Conservation (phyloP, 2,797 vertebrate species). For the Tauraco hartlaubi region DNA sequence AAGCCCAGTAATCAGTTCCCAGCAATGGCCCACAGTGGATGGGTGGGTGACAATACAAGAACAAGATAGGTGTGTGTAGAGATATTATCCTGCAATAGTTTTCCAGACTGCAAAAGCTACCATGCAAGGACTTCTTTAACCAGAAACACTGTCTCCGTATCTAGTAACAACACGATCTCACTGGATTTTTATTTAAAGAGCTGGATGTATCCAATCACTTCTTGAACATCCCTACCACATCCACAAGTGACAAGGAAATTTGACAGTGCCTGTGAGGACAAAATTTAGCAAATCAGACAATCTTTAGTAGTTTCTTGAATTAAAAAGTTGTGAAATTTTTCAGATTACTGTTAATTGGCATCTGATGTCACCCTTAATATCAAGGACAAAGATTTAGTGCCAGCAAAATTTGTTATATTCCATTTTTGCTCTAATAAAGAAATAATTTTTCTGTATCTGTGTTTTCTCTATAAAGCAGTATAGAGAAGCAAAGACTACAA, state of each 20-base stretch:
- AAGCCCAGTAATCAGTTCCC: background rate
- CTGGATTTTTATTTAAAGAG: background rate
- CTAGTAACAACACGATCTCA: background rate
- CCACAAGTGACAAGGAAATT: background rate
- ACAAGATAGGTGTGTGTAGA: background rate
- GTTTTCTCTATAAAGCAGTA: background rate
- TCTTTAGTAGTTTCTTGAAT: background rate
- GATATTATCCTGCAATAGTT: background rate
- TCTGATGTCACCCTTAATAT: background rate
- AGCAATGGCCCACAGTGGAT: background rate
- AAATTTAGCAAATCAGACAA: background rate
- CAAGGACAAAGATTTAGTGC: background rate
- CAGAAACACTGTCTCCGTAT: background rate
- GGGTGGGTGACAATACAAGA: fast-evolving
- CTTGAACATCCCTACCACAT: background rate
- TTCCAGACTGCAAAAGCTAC: background rate
- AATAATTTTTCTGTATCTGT: background rate
- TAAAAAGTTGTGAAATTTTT: background rate
- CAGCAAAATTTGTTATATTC: background rate
- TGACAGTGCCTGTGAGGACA: background rate
- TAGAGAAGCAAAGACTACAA: background rate
- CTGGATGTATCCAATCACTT: background rate
- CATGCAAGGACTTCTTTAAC: background rate
- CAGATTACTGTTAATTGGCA: background rate
- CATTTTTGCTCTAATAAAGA: background rate